These are phyloP conservation scores for Chaetogeoica ovagalla DNA, from an alignment of 2,888 invertebrate species.

Conservation along the genomic window DNA sequence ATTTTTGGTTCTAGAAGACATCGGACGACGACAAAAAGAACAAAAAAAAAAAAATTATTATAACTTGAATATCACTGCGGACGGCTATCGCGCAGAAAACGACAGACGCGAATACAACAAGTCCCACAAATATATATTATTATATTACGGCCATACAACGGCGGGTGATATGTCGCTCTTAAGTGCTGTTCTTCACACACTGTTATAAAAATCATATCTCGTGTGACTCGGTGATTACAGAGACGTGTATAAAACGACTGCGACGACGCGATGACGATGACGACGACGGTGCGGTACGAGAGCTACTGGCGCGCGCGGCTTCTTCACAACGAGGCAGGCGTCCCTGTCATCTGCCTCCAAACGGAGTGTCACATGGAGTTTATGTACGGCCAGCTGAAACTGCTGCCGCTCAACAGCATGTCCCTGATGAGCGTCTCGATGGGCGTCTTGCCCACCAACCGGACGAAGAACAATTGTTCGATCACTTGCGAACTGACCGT, in stretches of 20 bases:
- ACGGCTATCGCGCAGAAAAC: too few relatives aligned
- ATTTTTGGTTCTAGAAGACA: not conserved
- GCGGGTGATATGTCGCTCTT: too few relatives aligned
- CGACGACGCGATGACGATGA: too few relatives aligned
- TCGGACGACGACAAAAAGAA: not conserved
- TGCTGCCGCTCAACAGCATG: constrained; percentile 94
- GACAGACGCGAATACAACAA: too few relatives aligned
- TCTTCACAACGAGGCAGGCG: constrained; percentile 51
- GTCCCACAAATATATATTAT: too few relatives aligned
- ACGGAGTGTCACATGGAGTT: constrained; percentile 90
- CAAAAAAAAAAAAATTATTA: too few relatives aligned
- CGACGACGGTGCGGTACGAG: not conserved
- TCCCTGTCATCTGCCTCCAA: constrained; percentile 68
- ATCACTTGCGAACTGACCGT: constrained; percentile 93
- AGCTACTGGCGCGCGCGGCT: constrained; percentile 19
- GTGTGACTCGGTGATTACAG: not conserved
- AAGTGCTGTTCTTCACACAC: too few relatives aligned
- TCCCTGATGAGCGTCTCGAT: constrained; percentile 96
- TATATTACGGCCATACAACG: too few relatives aligned
- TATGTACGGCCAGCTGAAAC: constrained; percentile 98
- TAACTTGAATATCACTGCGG: too few relatives aligned
- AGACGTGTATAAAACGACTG: not conserved
- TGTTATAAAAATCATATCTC: too few relatives aligned
- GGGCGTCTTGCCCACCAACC: constrained; percentile 95
- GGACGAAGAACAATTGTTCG: constrained; percentile 96